A percentile compares a stretch with the other conserved stretches of the same genome.
Conservation (phyloP, 2,797 vertebrate genomes). For the Schizopygopsis malacanthus region DNA sequence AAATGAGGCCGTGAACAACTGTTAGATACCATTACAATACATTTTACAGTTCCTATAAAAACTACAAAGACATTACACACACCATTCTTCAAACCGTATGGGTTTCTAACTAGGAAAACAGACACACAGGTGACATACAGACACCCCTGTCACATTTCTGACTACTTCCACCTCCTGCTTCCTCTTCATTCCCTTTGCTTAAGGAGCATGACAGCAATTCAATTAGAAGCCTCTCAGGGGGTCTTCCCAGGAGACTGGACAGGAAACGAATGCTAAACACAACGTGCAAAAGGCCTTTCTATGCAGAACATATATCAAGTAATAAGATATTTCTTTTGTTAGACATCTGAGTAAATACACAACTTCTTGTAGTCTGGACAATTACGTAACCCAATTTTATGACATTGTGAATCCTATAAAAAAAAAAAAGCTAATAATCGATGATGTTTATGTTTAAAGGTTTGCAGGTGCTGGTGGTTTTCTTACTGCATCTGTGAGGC, state of each 20-base stretch:
- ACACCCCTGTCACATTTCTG: slow-evolving; percentile 61
- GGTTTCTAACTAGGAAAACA: slow-evolving; percentile 64
- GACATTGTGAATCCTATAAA: not conserved
- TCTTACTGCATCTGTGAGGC: not conserved
- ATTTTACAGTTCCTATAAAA: not conserved
- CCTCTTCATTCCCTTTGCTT: slow-evolving; percentile 79
- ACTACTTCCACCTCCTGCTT: slow-evolving; percentile 57
- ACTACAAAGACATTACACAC: slow-evolving; percentile 50
- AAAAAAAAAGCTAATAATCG: not conserved
- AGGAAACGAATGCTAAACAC: slow-evolving; percentile 86
- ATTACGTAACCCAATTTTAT: slow-evolving; percentile 4
- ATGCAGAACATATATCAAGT: slow-evolving; percentile 65
- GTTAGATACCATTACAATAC: not conserved
- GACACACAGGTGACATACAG: slow-evolving; percentile 73
- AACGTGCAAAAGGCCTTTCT: slow-evolving; percentile 82
- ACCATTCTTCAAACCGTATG: slow-evolving; percentile 67
- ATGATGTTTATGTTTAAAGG: not conserved
- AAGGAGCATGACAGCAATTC: slow-evolving; percentile 87
- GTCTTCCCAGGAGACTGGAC: slow-evolving; percentile 74
- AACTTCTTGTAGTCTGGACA: not conserved
- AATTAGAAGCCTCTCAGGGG: slow-evolving; percentile 83
- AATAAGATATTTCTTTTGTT: slow-evolving; percentile 70
- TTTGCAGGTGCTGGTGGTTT: slow-evolving; percentile 5
- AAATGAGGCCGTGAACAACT: not conserved
- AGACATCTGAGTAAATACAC: slow-evolving; percentile 36